Percentiles rank a stretch among this genome's conserved stretches.
These are phyloP conservation scores for Entelurus aequoreus DNA, from an alignment of 2,113 vertebrate genomes.

Conservation along the genomic window DNA sequence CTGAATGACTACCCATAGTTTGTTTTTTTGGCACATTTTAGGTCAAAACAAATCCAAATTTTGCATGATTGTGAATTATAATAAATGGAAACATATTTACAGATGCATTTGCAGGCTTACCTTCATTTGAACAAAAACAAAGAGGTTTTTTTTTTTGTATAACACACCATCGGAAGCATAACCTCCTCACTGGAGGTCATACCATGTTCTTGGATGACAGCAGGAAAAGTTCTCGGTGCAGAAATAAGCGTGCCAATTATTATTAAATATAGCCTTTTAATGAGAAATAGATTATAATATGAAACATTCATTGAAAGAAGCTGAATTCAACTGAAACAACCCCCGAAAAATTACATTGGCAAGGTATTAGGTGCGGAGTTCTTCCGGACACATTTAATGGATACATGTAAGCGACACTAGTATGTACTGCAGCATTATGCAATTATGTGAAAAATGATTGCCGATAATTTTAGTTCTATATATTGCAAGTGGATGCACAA, in stretches of 20 bases:
- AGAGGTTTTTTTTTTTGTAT: no score
- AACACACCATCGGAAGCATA: no score
- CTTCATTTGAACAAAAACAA: no score
- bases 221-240: conserved; percentile 28
- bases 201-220: neutral
- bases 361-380: conserved; percentile 73
- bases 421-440: conserved; percentile 44
- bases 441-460: neutral
- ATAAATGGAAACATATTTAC: no score
- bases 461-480: neutral
- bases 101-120: no score
- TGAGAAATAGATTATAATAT: conserved; percentile 82
- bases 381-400: conserved; percentile 57
- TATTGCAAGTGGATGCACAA: neutral
- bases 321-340: conserved; percentile 60
- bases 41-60: no score
- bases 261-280: conserved; percentile 84
- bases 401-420: conserved; percentile 65
- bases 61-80: no score
- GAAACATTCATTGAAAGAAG: conserved; percentile 83
- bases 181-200: no score
- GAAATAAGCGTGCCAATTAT: conserved; percentile 68
- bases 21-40: no score
- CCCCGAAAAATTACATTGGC: conserved; percentile 72
- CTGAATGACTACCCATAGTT: no score